These are phyloP conservation scores for Ormyrus thymus DNA, from an alignment of 2,888 invertebrate genomes.

Conservation along the genomic window DNA sequence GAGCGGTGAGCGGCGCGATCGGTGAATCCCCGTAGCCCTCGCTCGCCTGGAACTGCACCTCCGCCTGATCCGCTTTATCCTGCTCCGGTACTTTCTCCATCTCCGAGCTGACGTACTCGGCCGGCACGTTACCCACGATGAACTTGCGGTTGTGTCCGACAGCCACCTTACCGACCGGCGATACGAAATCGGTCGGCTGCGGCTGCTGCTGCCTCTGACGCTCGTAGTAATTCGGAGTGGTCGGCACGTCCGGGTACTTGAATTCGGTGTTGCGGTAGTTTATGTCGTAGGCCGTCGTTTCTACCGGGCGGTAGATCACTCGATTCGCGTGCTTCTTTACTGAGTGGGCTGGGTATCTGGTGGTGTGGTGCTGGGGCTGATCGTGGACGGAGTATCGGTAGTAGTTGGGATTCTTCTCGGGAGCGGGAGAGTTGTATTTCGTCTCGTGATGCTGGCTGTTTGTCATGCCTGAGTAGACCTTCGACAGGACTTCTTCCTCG, in stretches of 20 bases:
- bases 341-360: constrained; percentile 69
- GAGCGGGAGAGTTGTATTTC: constrained; percentile 50
- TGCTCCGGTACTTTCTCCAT: constrained; percentile 38
- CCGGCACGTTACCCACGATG: constrained; percentile 82
- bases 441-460: constrained; percentile 63
- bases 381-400: constrained; percentile 60
- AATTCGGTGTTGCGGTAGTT: constrained; percentile 69
- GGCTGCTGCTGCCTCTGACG: constrained; percentile 54
- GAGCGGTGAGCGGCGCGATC: background rate
- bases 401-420: constrained; percentile 51
- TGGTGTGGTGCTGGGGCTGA: constrained; percentile 15
- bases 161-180: constrained; percentile 50
- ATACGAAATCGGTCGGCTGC: constrained; percentile 56
- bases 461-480: constrained; percentile 84
- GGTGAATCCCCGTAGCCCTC: constrained; percentile 38
- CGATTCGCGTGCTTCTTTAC: constrained; percentile 57
- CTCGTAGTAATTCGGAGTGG: constrained; percentile 68
- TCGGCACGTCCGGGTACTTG: constrained; percentile 65
- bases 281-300: constrained; percentile 61
- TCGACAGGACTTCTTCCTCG: constrained; percentile 86
- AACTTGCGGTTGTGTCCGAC: constrained; percentile 75
- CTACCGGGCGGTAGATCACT: constrained; percentile 60
- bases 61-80: constrained; percentile 22
- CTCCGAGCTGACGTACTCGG: constrained; percentile 73
- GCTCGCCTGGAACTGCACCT: background rate